A percentile compares a stretch with the other conserved stretches of the same genome.
These are phyloP conservation scores for Nebria ingens DNA, from an alignment of 1,140 invertebrate species.

Conservation along the genomic window DNA sequence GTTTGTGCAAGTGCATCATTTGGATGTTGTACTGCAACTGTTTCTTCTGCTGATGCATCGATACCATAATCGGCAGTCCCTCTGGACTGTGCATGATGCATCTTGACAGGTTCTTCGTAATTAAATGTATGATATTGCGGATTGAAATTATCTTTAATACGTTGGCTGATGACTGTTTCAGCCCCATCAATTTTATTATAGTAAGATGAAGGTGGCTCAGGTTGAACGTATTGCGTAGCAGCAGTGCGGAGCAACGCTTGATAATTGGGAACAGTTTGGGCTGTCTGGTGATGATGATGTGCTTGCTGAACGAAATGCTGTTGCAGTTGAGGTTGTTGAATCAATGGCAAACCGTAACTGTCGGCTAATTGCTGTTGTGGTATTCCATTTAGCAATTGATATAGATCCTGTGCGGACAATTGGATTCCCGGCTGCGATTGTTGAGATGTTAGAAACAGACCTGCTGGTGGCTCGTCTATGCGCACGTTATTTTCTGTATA, in stretches of 20 bases:
- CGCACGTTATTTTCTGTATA: no score
- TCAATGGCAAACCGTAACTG: conserved; percentile 22
- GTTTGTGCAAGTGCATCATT: conserved; percentile 19
- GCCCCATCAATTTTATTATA: conserved; percentile 9
- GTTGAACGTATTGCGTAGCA: conserved; percentile 15
- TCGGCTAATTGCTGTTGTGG: conserved; percentile 34
- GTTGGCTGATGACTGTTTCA: conserved; percentile 10
- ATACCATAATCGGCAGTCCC: conserved; percentile 32
- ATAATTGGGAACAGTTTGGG: no score
- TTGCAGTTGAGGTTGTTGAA: conserved; percentile 36
- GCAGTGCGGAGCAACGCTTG: conserved; percentile 13
- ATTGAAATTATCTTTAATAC: conserved; percentile 26
- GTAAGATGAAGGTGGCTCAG: conserved; percentile 7
- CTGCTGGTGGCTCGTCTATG: no score
- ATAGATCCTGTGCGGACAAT: conserved; percentile 43
- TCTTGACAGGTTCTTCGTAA: conserved; percentile 39
- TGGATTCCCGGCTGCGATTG: conserved; percentile 28
- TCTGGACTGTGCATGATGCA: conserved; percentile 22
- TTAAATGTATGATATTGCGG: conserved; percentile 43
- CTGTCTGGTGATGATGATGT: background rate
- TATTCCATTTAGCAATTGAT: conserved; percentile 40
- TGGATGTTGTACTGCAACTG: conserved; percentile 11
- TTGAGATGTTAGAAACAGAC: conserved; percentile 23
- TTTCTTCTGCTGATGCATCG: conserved; percentile 17
- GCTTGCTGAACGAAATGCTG: conserved; percentile 38